Percentiles rank a stretch among this genome's conserved stretches.
phyloP scores from a whole-genome alignment of 2,888 invertebrate species.

The Hymenopus coronatus region DNA sequence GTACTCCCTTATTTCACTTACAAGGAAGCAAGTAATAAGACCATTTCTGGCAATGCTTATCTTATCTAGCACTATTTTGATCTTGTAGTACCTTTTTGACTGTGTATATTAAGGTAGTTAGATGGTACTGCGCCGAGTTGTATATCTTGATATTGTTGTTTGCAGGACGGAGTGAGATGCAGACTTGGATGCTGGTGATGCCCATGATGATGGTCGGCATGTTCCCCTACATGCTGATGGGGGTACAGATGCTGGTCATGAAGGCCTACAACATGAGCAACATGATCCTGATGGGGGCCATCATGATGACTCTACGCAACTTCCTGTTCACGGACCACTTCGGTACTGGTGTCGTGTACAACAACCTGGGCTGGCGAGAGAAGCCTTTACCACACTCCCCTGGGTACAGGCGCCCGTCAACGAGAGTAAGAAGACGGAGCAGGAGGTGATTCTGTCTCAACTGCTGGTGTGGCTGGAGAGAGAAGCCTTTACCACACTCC shows the following conservation, averaged over 20 bases:
- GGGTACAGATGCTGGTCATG: conserved; percentile 41
- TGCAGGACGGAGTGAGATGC: conserved; percentile 23
- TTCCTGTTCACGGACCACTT: conserved; percentile 40
- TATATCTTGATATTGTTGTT: background rate
- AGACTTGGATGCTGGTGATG: conserved; percentile 36
- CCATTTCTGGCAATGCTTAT: too few species aligned
- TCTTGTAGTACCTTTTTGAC: too few species aligned
- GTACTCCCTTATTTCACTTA: too few species aligned
- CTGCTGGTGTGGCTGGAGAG: conserved; percentile 35
- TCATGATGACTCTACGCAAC: conserved; percentile 39
- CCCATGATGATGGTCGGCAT: conserved; percentile 36
- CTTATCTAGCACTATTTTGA: too few species aligned
- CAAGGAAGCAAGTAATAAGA: too few species aligned
- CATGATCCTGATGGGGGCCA: conserved; percentile 40
- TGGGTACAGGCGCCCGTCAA: background rate
- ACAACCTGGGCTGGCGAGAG: conserved; percentile 39
- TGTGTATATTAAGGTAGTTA: too few species aligned
- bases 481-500: conserved; percentile 34
- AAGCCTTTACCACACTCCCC: conserved; percentile 34
- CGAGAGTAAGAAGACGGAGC: background rate
- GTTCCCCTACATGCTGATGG: conserved; percentile 35
- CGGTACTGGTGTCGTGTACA: conserved; percentile 38
- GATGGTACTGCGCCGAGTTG: too few species aligned
- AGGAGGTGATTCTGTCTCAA: background rate
- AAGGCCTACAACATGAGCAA: conserved; percentile 40